Base-by-base conservation (phyloP, 1,140 invertebrate species). In the Dendrolimus kikuchii region DNA sequence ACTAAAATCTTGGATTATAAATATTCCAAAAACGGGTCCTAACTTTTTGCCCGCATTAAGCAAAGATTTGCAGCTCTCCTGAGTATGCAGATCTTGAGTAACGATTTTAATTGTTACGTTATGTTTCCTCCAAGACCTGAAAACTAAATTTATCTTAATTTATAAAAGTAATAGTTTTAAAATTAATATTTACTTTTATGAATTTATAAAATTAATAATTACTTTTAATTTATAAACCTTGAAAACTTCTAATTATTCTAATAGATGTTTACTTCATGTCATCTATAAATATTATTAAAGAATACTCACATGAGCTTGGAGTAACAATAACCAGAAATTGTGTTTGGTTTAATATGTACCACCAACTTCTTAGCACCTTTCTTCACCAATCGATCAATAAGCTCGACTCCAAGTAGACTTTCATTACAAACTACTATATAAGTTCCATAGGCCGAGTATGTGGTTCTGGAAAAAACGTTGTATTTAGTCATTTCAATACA, bases 11-110 rank as follows among this genome's bases (percentile, higher is more conserved):
- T 60, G 58, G 7, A 66, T 55, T 37, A 70, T 46, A 38, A 70
- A 66, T 8, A 71, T 58, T 6, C 70, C 66, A 7, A 54, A 36
- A 6, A 72, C 40, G 6, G 59, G 52, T 8, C 62, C 70, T 23
- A 69, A 46, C 51, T 66, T 61, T 6, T 41, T 38, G 4, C 52
- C 60, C 38, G 65, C 60, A 38, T 51, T 66, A 0, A 72, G 6
- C 36, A 69, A 23, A 23, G 68, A 57, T 7, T 42, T 39, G 9
- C 62, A 65, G 42, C 60, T 59, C 56, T 69, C 55, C 44, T 67
- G 60, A 5, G 60, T 58, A 48, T 61, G 38, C 9, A 67, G 43
- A 38, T 61, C 58, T 39, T 61, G 57, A 1, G 52, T 45, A 4
- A 50, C 54, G 7, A 61, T 44, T 49, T 56, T 55, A 44, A 60